phyloP scores from a whole-genome alignment of 2,113 vertebrate species.

The Xiphophorus hellerii region DNA sequence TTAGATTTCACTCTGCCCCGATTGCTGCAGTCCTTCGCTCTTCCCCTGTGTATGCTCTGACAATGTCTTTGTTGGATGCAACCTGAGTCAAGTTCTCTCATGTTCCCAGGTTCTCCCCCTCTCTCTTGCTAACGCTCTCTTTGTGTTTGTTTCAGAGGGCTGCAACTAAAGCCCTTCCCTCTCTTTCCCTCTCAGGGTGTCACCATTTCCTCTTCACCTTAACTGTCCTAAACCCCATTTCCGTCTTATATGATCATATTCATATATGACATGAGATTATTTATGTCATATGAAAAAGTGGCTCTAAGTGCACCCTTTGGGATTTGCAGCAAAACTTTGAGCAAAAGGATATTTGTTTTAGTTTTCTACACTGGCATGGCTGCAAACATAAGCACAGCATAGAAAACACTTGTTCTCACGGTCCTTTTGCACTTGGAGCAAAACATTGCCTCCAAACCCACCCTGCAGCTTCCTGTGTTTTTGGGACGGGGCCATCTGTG shows the following conservation, averaged over 20 bases:
- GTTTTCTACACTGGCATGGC: conserved; percentile 1
- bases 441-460: conserved; percentile 51
- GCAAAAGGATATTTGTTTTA: neutral
- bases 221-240: conserved; percentile 42
- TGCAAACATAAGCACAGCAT: conserved; percentile 24
- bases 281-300: neutral
- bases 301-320: neutral
- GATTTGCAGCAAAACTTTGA: neutral
- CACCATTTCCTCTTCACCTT: conserved; percentile 75
- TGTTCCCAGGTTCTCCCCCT: conserved; percentile 73
- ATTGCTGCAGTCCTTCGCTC: conserved; percentile 26
- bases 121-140: conserved; percentile 36
- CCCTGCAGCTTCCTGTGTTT: conserved; percentile 65
- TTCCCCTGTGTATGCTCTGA: conserved; percentile 36
- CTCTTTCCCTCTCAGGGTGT: conserved; percentile 66
- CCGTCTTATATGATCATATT: conserved; percentile 18
- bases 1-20: conserved; percentile 27
- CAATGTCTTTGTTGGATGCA: conserved; percentile 70
- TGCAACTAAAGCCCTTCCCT: conserved; percentile 49
- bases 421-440: conserved; percentile 42
- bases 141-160: conserved; percentile 53
- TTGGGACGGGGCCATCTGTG: conserved; percentile 43
- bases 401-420: conserved; percentile 63
- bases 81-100: conserved; percentile 69
- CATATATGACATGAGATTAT: neutral